Evolutionary conservation across 2,113 vertebrate genomes (phyloP), one percentile per base, ranked within the genome.

Genomic region (Brachypodius melanocephalos): DNA sequence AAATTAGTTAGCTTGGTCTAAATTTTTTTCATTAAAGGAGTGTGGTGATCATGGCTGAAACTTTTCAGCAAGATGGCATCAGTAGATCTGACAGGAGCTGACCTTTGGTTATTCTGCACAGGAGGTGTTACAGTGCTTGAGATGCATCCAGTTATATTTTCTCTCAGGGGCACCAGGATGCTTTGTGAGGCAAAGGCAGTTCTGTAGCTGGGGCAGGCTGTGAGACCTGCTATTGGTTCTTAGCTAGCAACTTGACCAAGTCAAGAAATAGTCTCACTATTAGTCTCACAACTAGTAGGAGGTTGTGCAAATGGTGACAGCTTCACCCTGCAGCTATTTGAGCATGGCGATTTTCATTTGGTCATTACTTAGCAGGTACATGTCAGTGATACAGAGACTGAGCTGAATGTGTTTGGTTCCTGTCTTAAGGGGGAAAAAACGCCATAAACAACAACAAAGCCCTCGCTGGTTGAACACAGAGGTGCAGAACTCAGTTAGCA

Each of bases 401-500:
- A 62, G 54, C 20, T 45, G 46, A 54, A 42, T 54, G 49, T 28
- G 24, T 77, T 68, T 3, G 4, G 1, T 58, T n/a, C 19, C 26
- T 54, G 18, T 10, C 8, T 5, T 31, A 25, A 67, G 25, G 25
- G 6, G 26, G 2, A 19, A 54, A 31, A 24, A 19, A 0, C 1
- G 1, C 5, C 48, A 11, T 48, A 25, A 85, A 8, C 20, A 45
- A 14, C 45, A 46, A 4, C 42, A 31, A 9, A 42, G 8, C 2
- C 21, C 12, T 76, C 1, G 0, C 10, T 63, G 24, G 14, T 21
- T 61, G 76, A 45, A 24, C 14, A 6, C 3, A 28, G 28, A 46
- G 26, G 18, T 61, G 40, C 29, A 46, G 55, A 61, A 24, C 25
- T 61, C 22, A 0, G 24, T 34, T 59, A 36, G 6, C 12, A 40